A percentile compares a stretch with the other conserved stretches of the same genome.
Evolutionary conservation across 1,140 invertebrate species (phyloP).

Genomic region (Neodiprion lecontei): DNA sequence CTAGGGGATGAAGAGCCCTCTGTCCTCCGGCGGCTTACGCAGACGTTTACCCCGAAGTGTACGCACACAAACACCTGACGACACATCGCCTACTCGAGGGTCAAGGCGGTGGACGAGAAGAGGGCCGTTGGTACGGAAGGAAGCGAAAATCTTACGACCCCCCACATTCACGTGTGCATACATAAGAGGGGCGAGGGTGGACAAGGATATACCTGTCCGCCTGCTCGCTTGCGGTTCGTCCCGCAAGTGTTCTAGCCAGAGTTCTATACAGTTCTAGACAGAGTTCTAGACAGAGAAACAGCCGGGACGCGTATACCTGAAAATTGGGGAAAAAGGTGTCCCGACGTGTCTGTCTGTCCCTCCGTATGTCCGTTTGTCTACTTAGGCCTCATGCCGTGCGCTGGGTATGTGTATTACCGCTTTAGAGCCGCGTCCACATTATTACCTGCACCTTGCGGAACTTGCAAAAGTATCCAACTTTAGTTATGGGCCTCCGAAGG

Average conservation of each 20-base stretch:
- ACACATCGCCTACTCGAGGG: not conserved
- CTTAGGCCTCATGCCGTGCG: not conserved
- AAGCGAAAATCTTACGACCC: not conserved
- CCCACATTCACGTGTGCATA: not conserved
- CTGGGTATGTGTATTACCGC: not conserved
- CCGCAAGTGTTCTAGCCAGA: too few species aligned
- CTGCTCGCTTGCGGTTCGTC: too few species aligned
- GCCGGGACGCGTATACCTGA: too few species aligned
- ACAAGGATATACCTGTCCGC: not conserved
- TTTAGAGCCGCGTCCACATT: not conserved
- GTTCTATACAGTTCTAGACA: too few species aligned
- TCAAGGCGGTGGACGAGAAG: not conserved
- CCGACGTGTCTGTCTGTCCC: not conserved
- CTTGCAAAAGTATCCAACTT: not conserved
- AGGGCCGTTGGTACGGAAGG: not conserved
- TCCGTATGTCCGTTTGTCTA: not conserved
- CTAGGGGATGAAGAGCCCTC: slow-evolving; percentile 11
- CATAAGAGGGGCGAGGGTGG: not conserved
- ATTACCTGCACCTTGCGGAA: not conserved
- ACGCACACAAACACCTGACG: slow-evolving; percentile 28
- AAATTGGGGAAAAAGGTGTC: slow-evolving; percentile 1
- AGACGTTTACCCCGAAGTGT: slow-evolving; percentile 7
- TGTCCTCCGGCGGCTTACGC: too few species aligned
- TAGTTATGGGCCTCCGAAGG: not conserved
- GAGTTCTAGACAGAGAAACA: too few species aligned